Base-by-base conservation (phyloP, 1,140 invertebrate species). In the Sesamia nonagrioides region DNA sequence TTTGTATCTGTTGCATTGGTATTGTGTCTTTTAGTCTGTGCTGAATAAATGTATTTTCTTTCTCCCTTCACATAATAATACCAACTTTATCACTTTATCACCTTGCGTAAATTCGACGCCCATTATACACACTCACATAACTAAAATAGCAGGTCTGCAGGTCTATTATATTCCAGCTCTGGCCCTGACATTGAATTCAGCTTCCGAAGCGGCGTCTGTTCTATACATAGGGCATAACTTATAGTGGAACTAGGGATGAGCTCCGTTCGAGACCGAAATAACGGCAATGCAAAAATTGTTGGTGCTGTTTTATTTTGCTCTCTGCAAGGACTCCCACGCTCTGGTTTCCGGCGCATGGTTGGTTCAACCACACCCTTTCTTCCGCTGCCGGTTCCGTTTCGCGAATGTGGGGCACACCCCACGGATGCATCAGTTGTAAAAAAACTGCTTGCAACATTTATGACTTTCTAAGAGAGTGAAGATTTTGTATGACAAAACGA, bases 131-230 rank as follows among this genome's bases (percentile, higher is more conserved):
- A 63, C 35, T 17, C 60, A 42, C 35, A 66, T 42, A 42, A 18
- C 37, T 66, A 37, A 66, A n/a, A 66, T 42, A 66, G 61, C 61
- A 21, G 42, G 61, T 66, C 61, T 18, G 61, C 18, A 42, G 61
- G 35, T 17, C 37, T 37, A 66, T 66, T 66, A 66, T 42, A 60
- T 60, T 33, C 56, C 21, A 35, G 37, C 37, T 13, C 17, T 66
- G 61, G 61, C 61, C 61, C 37, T 42, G 61, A 66, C 61, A 66
- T 66, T 66, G 61, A 66, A 66, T 40, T 18, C 61, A 66, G 61
- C 61, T 66, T 42, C 61, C 61, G 37, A 66, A 66, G 60, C 61
- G 8, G 4, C 17, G 5, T 17, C 52, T 33, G 27, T 60, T 33
- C 61, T 66, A 66, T 66, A 18, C 17, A 66, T 66, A 66, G 61